These are phyloP conservation scores for Campopleginae sp. DNA, from an alignment of 2,888 invertebrate species.

Conservation along the genomic window DNA sequence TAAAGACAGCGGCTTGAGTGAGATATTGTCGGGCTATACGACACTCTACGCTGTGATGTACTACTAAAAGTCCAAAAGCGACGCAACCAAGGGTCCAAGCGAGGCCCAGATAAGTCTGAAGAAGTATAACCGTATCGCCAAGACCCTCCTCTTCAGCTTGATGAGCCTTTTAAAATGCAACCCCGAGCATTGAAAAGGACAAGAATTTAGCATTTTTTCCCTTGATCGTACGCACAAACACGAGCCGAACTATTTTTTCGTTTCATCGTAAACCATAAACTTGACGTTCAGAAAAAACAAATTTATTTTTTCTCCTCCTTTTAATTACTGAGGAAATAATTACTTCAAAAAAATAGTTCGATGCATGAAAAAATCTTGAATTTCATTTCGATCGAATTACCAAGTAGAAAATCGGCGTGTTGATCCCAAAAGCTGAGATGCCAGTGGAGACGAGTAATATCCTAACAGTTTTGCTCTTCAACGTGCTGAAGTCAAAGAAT, in stretches of 20 bases:
- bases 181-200: neutral
- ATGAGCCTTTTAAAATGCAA: slow-evolving; percentile 85
- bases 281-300: neutral
- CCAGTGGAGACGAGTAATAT: slow-evolving; percentile 93
- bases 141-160: slow-evolving; percentile 92
- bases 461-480: slow-evolving; percentile 93
- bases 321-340: no score
- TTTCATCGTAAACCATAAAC: neutral
- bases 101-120: slow-evolving; percentile 91
- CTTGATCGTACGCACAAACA: neutral
- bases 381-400: slow-evolving; percentile 77
- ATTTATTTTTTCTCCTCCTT: neutral
- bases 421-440: slow-evolving; percentile 92
- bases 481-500: slow-evolving; percentile 94
- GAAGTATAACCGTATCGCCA: slow-evolving; percentile 87
- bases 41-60: slow-evolving; percentile 93
- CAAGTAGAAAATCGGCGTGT: slow-evolving; percentile 93
- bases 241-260: neutral
- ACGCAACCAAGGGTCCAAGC: slow-evolving; percentile 94
- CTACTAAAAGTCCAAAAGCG: slow-evolving; percentile 92
- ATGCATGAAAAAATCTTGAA: no score
- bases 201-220: neutral
- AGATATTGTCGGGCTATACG: slow-evolving; percentile 94
- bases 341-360: no score
- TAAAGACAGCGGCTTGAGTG: slow-evolving; percentile 92